These are phyloP conservation scores for Polydrusus cervinus DNA, from an alignment of 2,888 invertebrate genomes.

Conservation along the genomic window DNA sequence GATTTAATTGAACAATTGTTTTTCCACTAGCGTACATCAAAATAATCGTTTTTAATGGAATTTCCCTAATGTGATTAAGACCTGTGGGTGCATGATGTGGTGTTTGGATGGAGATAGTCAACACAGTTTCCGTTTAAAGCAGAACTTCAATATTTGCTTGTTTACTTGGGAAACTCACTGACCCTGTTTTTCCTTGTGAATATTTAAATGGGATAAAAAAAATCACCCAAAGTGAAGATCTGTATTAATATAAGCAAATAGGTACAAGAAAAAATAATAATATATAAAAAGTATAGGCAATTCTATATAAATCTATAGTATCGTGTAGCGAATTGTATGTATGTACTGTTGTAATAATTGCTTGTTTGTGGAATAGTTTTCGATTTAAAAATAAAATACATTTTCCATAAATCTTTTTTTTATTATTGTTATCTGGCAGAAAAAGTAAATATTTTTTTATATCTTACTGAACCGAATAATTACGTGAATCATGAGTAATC, in stretches of 20 bases:
- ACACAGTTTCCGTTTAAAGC: slow-evolving; percentile 23
- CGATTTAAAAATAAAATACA: neutral
- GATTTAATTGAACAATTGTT: too few relatives aligned
- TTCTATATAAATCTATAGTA: neutral
- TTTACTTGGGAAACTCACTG: slow-evolving; percentile 7
- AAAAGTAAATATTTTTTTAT: neutral
- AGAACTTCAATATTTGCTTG: slow-evolving; percentile 14
- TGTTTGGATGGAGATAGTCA: slow-evolving; percentile 11
- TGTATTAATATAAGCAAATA: too few relatives aligned
- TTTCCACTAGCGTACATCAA: neutral
- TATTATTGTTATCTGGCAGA: neutral
- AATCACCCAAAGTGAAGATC: neutral
- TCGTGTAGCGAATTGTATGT: too few relatives aligned
- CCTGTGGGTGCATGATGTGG: neutral
- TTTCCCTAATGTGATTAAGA: slow-evolving; percentile 19
- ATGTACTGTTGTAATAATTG: too few relatives aligned
- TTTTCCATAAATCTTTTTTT: neutral
- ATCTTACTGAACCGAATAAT: neutral
- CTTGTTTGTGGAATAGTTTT: too few relatives aligned
- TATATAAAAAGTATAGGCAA: neutral
- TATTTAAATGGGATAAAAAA: slow-evolving; percentile 11
- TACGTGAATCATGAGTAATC: neutral
- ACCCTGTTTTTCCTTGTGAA: slow-evolving; percentile 2
- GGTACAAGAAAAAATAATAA: neutral
- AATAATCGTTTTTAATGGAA: neutral